Evolutionary conservation across 2,113 vertebrate genomes (phyloP).

Genomic region (Porphyrio hochstetteri): DNA sequence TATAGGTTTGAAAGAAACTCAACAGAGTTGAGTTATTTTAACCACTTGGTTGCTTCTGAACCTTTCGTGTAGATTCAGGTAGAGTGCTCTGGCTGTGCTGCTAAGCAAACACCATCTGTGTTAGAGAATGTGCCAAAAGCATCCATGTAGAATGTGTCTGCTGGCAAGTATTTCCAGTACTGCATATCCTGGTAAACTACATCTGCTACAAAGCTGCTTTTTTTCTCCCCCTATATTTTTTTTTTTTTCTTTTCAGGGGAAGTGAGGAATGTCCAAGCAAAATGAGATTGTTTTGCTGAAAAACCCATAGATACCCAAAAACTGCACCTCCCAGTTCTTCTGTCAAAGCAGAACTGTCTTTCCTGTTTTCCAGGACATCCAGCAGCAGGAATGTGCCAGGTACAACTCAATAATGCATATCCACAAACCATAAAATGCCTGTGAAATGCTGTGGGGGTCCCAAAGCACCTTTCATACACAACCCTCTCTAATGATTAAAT

Average conservation of each 20-base stretch:
- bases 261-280: neutral
- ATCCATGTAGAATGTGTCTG: constrained; percentile 1
- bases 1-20: neutral
- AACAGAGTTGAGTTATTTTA: neutral
- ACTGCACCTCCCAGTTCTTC: neutral
- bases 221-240: too few relatives aligned
- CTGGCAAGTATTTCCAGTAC: neutral
- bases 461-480: neutral
- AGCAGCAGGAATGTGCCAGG: neutral
- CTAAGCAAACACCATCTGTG: constrained; percentile 51
- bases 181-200: neutral
- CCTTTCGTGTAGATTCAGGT: neutral
- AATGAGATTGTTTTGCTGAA: neutral
- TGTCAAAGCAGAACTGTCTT: neutral
- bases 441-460: neutral
- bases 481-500: neutral
- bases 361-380: neutral
- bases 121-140: neutral
- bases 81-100: neutral
- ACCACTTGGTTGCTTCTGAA: neutral
- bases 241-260: neutral
- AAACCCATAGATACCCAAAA: neutral
- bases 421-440: neutral
- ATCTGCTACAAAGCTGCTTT: neutral
- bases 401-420: neutral